Evolutionary conservation across 2,888 invertebrate genomes (phyloP), one percentile per base, ranked within the genome.

Genomic region (Volucella inflata): DNA sequence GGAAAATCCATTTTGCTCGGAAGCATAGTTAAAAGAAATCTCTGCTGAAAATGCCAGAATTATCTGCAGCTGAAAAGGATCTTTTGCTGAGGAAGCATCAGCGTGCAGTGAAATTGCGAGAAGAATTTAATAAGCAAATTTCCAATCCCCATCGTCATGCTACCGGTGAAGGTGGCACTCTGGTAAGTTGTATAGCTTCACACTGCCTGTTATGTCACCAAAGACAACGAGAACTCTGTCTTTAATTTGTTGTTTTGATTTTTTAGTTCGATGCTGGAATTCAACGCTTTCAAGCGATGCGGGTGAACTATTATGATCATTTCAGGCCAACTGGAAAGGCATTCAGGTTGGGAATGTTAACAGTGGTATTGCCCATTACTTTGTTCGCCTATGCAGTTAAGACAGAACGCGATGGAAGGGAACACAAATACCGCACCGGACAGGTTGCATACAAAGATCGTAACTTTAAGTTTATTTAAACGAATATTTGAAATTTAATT

Each of bases 181-280:
- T 96, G 91, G 96, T 96, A 93, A 94, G 95, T 95, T 55, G 51
- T 89, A 87, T 87, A 81, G 91, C 78, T 85, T 59, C 75, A 82
- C 44, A 14, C 74, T 17, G 67, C 70, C 80, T 90, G 90, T 91
- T 92, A 92, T 91, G 92, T 92, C 91, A 92, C 91, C 90, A 89
- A 10, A 51, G 10, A 60, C 38, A 67, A 48, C 59, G 30, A 30
- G 4, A 44, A 62, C 42, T 14, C 21, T 51, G 55, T 60, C 21
- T 68, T 30, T 70, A 62, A 59, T 89, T 88, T 88, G 87, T 72
- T 94, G 94, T 30, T 30, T 6, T 30, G 30, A 30, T 6, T 30
- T 30, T 30, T 87, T 92, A 98, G 98, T 96, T 97, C 91, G 98
- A 98, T 91, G 92, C 95, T n/a, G 96, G 95, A 10, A 87, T 97